Evolutionary conservation across 2,888 invertebrate species (phyloP), one percentile per base, ranked within the genome.

Genomic region (Dryomyza anilis): DNA sequence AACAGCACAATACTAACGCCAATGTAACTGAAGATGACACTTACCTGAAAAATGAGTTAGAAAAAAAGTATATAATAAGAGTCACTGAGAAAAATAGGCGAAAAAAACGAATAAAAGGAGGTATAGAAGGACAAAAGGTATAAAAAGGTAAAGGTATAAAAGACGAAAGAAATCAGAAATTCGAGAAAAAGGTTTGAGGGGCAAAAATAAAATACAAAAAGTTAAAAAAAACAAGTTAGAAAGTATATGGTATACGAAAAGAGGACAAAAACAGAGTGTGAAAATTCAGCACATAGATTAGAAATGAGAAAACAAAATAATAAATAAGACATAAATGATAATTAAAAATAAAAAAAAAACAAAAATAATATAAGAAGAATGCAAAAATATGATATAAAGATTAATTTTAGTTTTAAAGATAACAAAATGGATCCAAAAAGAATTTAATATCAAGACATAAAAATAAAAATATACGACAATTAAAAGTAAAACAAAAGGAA

Each of bases 1-100:
- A 98, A 98, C 21, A 98, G 87, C 19, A 98, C 97, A 71, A 98
- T 95, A 83, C 97, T 97, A 55, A 98, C 97, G 50, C 95, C 96
- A 70, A 97, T 91, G 84, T 96, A 98, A 70, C 97, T 96, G 84
- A 98, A 93, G 74, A 93, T 87, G 57, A 93, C 89, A 83, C 92
- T 92, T 50, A 88, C 83, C 88, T 88, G 75, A 72, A 65, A 66
- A 7, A 39, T 43, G 7, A 43, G 67, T 64, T 66, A 59, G 70
- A 63, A 53, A 71, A 66, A 68, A 12, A 55, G 16, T 1, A 7
- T 39, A 39, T 39, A 39, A 56, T 39, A 43, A 63, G 23, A 10
- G 6, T 33, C 10, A 33, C 1, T 10, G 55, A 12, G 36, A n/a
- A n/a, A n/a, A n/a, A n/a, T n/a, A n/a, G n/a, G n/a, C n/a, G n/a